Base-by-base conservation (phyloP, 2,888 invertebrate genomes). In the Hypena proboscidalis region DNA sequence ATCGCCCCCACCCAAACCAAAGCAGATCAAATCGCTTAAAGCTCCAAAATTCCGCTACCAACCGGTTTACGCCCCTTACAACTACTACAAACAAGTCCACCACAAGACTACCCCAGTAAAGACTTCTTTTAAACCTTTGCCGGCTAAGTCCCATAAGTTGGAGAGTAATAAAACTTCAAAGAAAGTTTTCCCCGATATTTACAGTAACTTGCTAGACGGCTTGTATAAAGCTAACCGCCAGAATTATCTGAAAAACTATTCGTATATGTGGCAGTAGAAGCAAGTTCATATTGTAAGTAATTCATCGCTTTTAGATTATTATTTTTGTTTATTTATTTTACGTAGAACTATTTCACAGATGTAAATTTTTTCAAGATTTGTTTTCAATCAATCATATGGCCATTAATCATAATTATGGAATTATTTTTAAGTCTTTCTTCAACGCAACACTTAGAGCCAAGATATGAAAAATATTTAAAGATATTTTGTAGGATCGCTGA, bases 121-220 rank as follows among this genome's bases (percentile, higher is more conserved):
- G 5, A 4, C 15, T 6, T 20, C 22, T n/a, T 22, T 3, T 14
- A 49, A 51, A 10, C 19, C 58, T 41, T 31, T 40, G 6, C 4
- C 40, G 37, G 29, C 37, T 38, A 54, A 58, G 19, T 44, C 41
- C 15, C 8, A 49, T 38, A 69, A 63, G 31, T 45, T 63, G 34
- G 38, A 50, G 5, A 42, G 64, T 5, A 50, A 52, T 0, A 53
- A 57, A 38, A 45, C 62, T 5, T 43, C 50, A 13, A 57, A 66
- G 2, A 70, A 65, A 35, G 39, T 60, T 14, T 70, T 69, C 26
- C 73, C 75, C 2, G 60, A 71, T 36, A 54, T 62, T 26, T 71
- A 67, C 32, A 66, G 69, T 48, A 59, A 66, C 48, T 65, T 44
- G 23, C 10, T 75, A 58, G 69, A 75, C 34, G 61, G 58, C 32